Percentiles rank a stretch among this genome's conserved stretches.
Conservation (phyloP, 1,140 invertebrate genomes). For the Drosophila jambulina region DNA sequence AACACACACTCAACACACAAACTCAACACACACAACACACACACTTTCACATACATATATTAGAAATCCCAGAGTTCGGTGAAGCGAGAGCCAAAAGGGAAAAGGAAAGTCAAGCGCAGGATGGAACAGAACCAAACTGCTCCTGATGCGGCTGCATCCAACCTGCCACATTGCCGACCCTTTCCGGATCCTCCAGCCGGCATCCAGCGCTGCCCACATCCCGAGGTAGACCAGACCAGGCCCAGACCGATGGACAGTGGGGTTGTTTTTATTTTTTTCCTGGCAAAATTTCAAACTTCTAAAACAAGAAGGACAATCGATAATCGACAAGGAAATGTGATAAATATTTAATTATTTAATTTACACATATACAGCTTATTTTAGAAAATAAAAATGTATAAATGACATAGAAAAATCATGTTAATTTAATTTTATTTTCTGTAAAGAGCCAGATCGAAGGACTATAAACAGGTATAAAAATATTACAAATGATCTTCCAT, state of each 20-base stretch:
- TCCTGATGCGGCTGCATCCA: conserved; percentile 58
- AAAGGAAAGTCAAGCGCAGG: conserved; percentile 64
- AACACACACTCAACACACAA: conserved; percentile 1
- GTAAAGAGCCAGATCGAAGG: no score
- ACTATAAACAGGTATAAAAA: no score
- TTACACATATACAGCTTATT: background rate
- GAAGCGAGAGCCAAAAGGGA: conserved; percentile 38
- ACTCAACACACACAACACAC: background rate
- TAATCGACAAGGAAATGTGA: no score
- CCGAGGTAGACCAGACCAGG: conserved; percentile 20
- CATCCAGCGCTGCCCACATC: background rate
- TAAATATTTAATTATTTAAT: background rate
- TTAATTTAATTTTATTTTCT: no score
- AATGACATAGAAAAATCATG: background rate
- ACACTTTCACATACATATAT: background rate
- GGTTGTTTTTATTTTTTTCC: background rate
- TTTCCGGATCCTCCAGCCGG: conserved; percentile 15
- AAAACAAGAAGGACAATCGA: accelerated
- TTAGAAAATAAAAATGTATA: background rate
- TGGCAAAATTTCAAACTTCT: background rate
- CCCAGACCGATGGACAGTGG: conserved; percentile 4
- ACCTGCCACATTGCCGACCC: conserved; percentile 15
- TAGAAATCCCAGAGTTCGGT: conserved; percentile 36
- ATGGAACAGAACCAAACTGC: conserved; percentile 53
- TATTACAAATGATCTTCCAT: no score